Evolutionary conservation across 2,113 vertebrate species (phyloP).

Genomic region (Solenodon paradoxus): DNA sequence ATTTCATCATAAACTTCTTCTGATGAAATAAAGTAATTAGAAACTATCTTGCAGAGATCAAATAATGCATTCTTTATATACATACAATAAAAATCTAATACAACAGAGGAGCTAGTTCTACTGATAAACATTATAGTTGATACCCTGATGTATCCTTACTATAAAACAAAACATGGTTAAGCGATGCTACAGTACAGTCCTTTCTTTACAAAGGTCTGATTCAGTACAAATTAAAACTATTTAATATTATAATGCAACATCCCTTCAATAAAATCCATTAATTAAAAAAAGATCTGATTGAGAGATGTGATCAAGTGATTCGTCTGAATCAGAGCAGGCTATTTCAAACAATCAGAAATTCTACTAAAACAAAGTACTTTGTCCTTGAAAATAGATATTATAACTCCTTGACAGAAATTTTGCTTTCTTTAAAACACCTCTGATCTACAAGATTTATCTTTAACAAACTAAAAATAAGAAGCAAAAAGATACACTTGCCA

Average conservation of each 20-base stretch:
- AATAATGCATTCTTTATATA: constrained; percentile 43
- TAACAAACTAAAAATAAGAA: constrained; percentile 36
- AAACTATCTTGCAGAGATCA: constrained; percentile 38
- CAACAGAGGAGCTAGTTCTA: not conserved
- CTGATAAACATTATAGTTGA: not conserved
- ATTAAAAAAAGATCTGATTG: too few relatives aligned
- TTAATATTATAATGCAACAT: too few relatives aligned
- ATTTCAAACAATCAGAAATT: constrained; percentile 24
- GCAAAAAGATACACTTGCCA: not conserved
- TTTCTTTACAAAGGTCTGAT: too few relatives aligned
- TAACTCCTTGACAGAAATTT: constrained; percentile 2
- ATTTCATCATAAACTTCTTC: constrained; percentile 42
- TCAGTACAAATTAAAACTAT: too few relatives aligned
- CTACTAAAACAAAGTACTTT: constrained; percentile 18
- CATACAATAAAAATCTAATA: constrained; percentile 35
- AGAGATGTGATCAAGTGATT: too few relatives aligned
- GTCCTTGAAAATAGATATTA: too few relatives aligned
- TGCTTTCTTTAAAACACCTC: too few relatives aligned
- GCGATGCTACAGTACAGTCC: not conserved
- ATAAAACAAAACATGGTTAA: not conserved
- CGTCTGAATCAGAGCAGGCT: constrained; percentile 29
- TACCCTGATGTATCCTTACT: not conserved
- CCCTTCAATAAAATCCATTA: too few relatives aligned
- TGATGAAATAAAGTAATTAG: constrained; percentile 39
- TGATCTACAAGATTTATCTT: too few relatives aligned